Conservation (phyloP, 2,888 invertebrate species). For the Nesidiocoris tenuis region DNA sequence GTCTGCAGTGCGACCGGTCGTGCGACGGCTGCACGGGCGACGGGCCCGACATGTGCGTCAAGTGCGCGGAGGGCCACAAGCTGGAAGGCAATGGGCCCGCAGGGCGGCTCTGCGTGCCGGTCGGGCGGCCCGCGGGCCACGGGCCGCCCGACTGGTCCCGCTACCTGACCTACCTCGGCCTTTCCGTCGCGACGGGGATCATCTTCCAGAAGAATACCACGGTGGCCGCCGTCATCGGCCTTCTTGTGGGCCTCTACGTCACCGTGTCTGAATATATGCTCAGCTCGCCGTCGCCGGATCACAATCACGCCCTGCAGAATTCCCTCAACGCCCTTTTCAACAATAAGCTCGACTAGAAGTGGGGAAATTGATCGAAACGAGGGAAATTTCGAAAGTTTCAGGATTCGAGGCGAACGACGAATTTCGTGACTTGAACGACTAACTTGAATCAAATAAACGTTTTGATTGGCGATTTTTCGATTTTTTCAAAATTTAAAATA, state of each 20-base stretch:
- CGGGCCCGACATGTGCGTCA: conserved; percentile 86
- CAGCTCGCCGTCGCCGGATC: conserved; percentile 28
- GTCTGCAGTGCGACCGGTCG: conserved; percentile 79
- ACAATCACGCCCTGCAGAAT: conserved; percentile 32
- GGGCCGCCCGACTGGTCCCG: conserved; percentile 55
- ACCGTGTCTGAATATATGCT: conserved; percentile 78
- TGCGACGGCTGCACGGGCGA: conserved; percentile 83
- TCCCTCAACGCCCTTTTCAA: conserved; percentile 33
- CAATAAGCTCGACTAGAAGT: not conserved
- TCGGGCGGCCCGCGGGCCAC: conserved; percentile 62
- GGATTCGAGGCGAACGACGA: not conserved
- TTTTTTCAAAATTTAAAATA: too few species aligned
- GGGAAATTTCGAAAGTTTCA: not conserved
- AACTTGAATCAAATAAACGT: conserved; percentile 9
- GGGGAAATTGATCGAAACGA: not conserved
- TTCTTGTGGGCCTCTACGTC: conserved; percentile 78
- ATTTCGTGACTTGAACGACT: not conserved
- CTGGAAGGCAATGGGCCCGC: not conserved
- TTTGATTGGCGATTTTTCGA: too few species aligned
- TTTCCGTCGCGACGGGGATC: conserved; percentile 81
- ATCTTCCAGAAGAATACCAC: conserved; percentile 77
- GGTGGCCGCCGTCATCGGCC: conserved; percentile 74
- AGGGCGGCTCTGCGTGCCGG: not conserved
- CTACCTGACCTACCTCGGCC: conserved; percentile 80
- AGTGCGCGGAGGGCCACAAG: conserved; percentile 73